Evolutionary conservation across 2,888 invertebrate species (phyloP).

Genomic region (Chrysodeixis includens): DNA sequence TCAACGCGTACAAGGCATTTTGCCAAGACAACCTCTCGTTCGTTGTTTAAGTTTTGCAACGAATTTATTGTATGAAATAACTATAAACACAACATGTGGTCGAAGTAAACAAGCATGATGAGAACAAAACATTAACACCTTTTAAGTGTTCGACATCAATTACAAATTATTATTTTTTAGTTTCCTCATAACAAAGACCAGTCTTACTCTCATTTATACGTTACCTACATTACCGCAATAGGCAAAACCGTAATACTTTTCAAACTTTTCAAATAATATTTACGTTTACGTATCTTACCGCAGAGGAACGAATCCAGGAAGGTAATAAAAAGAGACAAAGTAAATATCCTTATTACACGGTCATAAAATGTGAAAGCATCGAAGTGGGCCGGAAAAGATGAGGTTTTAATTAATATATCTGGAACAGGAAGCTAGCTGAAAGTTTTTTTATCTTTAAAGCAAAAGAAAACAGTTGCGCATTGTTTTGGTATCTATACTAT

Average conservation of each 20-base stretch:
- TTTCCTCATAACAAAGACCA: constrained; percentile 49
- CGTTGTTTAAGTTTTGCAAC: constrained; percentile 51
- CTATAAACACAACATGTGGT: constrained; percentile 31
- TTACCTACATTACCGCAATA: constrained; percentile 22
- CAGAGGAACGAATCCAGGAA: constrained; percentile 11
- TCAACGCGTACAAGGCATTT: constrained; percentile 30
- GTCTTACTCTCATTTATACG: constrained; percentile 27
- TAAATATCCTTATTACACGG: constrained; percentile 17
- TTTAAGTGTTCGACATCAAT: constrained; percentile 30
- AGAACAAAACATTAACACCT: constrained; percentile 48
- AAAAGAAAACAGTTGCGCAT: constrained; percentile 13
- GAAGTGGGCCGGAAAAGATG: constrained; percentile 23
- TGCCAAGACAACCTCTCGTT: constrained; percentile 50
- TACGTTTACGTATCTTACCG: constrained; percentile 26
- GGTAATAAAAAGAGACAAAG: constrained; percentile 25
- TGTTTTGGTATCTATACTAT: neutral
- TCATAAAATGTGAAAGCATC: constrained; percentile 29
- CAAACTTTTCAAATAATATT: constrained; percentile 41
- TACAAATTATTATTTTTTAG: constrained; percentile 43
- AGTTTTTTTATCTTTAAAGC: constrained; percentile 17
- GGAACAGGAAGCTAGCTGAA: constrained; percentile 24
- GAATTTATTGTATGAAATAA: constrained; percentile 46
- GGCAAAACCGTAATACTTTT: constrained; percentile 34
- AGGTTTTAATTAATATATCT: constrained; percentile 28
- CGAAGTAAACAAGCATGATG: constrained; percentile 44